phyloP scores from a whole-genome alignment of 2,888 invertebrate genomes.

The Lathronympha strigana region DNA sequence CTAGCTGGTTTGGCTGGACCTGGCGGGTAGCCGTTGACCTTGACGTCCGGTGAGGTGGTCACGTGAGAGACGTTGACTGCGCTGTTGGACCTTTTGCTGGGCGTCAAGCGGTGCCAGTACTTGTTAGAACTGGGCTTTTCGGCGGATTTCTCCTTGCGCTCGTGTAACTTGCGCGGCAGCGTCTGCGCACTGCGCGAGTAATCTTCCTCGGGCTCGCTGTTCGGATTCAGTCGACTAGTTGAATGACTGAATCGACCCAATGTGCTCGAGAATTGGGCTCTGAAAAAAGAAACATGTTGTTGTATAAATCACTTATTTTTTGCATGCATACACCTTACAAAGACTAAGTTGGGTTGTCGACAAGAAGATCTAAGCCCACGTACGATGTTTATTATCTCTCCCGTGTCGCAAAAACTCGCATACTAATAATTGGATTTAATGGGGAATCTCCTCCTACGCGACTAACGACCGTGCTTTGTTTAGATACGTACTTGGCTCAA shows the following conservation, averaged over 20 bases:
- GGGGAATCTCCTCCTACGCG: conserved; percentile 72
- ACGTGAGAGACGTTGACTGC: conserved; percentile 87
- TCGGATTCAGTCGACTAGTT: conserved; percentile 87
- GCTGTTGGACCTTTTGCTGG: conserved; percentile 83
- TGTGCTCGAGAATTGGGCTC: conserved; percentile 89
- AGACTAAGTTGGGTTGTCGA: conserved; percentile 60
- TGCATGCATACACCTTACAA: conserved; percentile 47
- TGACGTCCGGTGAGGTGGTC: conserved; percentile 65
- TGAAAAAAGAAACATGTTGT: conserved; percentile 72
- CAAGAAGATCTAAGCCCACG: conserved; percentile 66
- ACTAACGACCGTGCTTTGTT: conserved; percentile 71
- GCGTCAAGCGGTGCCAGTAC: conserved; percentile 80
- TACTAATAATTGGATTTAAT: conserved; percentile 77
- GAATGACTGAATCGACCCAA: conserved; percentile 93
- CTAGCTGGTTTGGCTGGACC: conserved; percentile 92
- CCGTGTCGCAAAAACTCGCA: conserved; percentile 71
- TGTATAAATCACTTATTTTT: conserved; percentile 52
- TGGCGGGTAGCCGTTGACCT: conserved; percentile 77
- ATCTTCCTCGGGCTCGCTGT: conserved; percentile 79
- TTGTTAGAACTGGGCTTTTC: conserved; percentile 76
- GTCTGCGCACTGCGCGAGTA: conserved; percentile 89
- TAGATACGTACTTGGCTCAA: conserved; percentile 50
- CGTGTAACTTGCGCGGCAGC: conserved; percentile 87
- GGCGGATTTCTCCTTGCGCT: conserved; percentile 74
- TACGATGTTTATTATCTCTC: conserved; percentile 66